Evolutionary conservation across 2,888 invertebrate genomes (phyloP), one percentile per base, ranked within the genome.

Genomic region (Cryptocephalus moraei): DNA sequence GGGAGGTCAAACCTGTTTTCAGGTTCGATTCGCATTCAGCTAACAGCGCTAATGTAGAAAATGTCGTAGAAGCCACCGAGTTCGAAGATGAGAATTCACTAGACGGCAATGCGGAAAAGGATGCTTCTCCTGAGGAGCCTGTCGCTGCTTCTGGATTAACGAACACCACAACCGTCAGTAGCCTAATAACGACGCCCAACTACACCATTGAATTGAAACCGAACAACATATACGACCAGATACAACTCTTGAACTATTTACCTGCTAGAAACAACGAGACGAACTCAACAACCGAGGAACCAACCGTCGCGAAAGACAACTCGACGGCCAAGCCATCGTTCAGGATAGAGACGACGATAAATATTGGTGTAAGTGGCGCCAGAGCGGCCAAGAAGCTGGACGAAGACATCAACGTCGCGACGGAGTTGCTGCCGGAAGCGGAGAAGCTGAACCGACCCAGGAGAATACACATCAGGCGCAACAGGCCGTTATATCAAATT

Each of bases 1-100:
- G 67, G 9, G 67, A 70, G 22, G 78, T 79, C 1, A 71, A 74
- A 58, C 74, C 75, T 33, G 63, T 74, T 47, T 64, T 65, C 46
- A 43, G 12, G 9, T 22, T 32, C 14, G 36, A 6, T 6, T 36
- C 12, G 12, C 1, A 14, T 2, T n/a, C n/a, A n/a, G n/a, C n/a
- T n/a, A n/a, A 8, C 13, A 41, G n/a, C n/a, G 22, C 22, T 44
- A 46, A 43, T 22, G 22, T 4, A 42, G 32, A 32, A 22, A 22
- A 22, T 22, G 22, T 22, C 22, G 22, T 6, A 22, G 22, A 22
- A 22, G 22, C 22, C 22, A 22, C 22, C 3, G 22, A 22, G 22
- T 22, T 4, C 22, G 22, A 22, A 22, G 22, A 22, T 4, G 6
- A 4, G 22, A 22, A 22, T 6, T 22, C 22, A 22, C 36, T 11